Evolutionary conservation across 2,888 invertebrate genomes (phyloP), one percentile per base, ranked within the genome.

Genomic region (Charanyca ferruginea): DNA sequence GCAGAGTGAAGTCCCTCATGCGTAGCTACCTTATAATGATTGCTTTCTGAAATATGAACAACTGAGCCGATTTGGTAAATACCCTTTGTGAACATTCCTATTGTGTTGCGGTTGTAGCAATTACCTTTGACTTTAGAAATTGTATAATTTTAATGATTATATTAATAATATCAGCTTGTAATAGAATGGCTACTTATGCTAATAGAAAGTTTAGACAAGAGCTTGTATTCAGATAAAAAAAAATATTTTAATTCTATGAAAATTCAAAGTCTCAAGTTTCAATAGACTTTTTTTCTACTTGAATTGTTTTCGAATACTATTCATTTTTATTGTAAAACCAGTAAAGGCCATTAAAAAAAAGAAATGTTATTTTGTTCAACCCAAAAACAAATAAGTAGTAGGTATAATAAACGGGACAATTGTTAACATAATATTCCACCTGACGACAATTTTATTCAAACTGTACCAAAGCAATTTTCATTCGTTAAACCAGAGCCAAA

Each of bases 11-110:
- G 48, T 65, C 28, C 52, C 60, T 55, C 65, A 42, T 60, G 77
- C 72, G 73, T 77, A 77, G 38, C 32, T 38, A 38, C 38, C 16
- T 16, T 16, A 45, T 65, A 65, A 71, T 71, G 41, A 52, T 57
- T 45, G 22, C 28, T 76, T 59, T 59, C 20, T 70, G 32, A 64
- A 77, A 47, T 76, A 65, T 77, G 59, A 60, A 57, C 48, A 76
- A 58, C 35, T 38, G 35, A 49, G 45, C 41, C 8, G 28, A 58
- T 55, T 71, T 58, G 7, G 41, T 16, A 25, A 38, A 49, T 52
- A 57, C 48, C 55, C 20, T 77, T 69, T 54, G 60, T 60, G 23
- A 28, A 58, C 32, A 22, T 23, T 48, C 4, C 41, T 58, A 49
- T 74, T 77, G 45, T 71, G 41, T 23, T 47, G 22, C 13, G 47